Base-by-base conservation (phyloP, 1,140 invertebrate genomes). In the Leptopilina clavipes region DNA sequence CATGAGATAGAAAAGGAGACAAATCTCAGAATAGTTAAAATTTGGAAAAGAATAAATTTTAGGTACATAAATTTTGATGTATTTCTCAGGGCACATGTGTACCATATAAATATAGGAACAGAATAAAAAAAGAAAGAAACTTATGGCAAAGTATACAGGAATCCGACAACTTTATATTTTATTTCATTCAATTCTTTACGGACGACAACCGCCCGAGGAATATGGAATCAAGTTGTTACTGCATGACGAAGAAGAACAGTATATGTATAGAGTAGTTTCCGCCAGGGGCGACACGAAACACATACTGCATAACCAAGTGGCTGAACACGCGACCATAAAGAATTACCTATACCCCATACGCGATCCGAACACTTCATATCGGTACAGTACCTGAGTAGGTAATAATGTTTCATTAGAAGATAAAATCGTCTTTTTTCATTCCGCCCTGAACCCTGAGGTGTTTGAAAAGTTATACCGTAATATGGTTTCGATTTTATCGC, bases 141-240 rank as follows among this genome's bases (percentile, higher is more conserved):
- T 6, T 8, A 40, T 59, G 73, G 44, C 22, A 77, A 74, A 77
- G 75, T 75, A 80, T 73, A 76, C 71, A 72, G 25, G 79, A 82
- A 86, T 81, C 79, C 56, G 70, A 52, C 19, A 74, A 78, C 79
- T 87, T 88, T 87, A 89, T 87, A 89, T 88, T 88, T 88, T 86
- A 88, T 87, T 86, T 85, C 84, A 86, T 87, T 88, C 84, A 87
- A 89, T 89, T 87, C 84, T 87, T 88, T 84, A 87, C 85, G 75
- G 81, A 78, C 84, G 83, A 84, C 84, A 87, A 86, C 76, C 84
- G 78, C 80, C 82, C 75, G 77, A 79, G 79, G 88, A 89, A 89
- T 89, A 89, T 88, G 86, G 83, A 89, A 89, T 89, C 87, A 84
- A 89, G 85, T 89, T 88, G 87, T 88, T 87, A 88, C 82, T 78